Evolutionary conservation across 2,797 vertebrate genomes (phyloP).

Genomic region (Bradypodion pumilum): DNA sequence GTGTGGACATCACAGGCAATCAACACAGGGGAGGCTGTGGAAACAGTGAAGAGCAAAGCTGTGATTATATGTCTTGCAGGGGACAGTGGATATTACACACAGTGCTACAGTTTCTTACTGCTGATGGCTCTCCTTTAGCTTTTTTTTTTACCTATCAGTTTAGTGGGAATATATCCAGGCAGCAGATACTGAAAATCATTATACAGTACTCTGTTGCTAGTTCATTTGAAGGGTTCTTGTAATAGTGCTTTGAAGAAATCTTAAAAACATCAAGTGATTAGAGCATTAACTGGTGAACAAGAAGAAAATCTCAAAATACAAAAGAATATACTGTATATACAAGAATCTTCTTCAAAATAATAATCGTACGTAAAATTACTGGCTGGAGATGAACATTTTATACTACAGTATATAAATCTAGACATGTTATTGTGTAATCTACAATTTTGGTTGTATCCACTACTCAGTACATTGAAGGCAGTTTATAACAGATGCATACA

Average conservation of each 20-base stretch:
- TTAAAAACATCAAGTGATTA: background rate
- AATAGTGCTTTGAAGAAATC: background rate
- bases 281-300: background rate
- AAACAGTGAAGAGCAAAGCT: background rate
- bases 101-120: no score
- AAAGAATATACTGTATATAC: background rate
- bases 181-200: background rate
- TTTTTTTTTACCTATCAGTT: background rate
- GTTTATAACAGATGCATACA: background rate
- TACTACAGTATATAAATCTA: slow-evolving; percentile 10
- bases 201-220: background rate
- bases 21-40: background rate
- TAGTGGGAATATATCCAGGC: background rate
- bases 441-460: background rate
- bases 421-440: no score
- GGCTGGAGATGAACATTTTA: background rate
- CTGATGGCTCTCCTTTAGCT: background rate
- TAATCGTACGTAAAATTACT: slow-evolving; percentile 4
- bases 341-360: background rate
- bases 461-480: background rate
- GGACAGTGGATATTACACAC: background rate
- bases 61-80: background rate
- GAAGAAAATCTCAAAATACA: background rate
- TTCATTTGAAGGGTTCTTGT: background rate
- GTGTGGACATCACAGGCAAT: background rate